Percentiles rank a stretch among this genome's conserved stretches.
These are phyloP conservation scores for Pantala flavescens DNA, from an alignment of 1,140 invertebrate genomes.

Conservation along the genomic window DNA sequence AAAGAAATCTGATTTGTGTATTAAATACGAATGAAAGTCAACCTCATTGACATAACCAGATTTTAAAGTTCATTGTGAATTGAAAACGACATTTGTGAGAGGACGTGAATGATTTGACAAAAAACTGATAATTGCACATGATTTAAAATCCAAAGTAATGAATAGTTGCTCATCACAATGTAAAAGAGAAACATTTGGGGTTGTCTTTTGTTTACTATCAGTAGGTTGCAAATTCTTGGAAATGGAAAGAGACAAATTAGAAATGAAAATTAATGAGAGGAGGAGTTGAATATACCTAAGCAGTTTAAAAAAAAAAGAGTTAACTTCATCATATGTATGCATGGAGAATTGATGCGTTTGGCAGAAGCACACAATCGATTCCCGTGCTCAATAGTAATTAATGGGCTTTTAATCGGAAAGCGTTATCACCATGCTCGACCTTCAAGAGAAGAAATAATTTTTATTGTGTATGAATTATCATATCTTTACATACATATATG, in stretches of 20 bases:
- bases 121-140: neutral
- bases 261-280: neutral
- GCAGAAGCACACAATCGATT: neutral
- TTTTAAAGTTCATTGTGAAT: slow-evolving; percentile 4
- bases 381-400: neutral
- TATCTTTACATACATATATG: neutral
- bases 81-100: neutral
- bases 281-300: slow-evolving; percentile 6
- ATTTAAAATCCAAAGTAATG: neutral
- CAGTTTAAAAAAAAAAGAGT: slow-evolving; percentile 11
- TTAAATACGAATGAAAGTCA: neutral
- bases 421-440: neutral
- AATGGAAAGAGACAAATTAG: neutral
- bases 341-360: neutral
- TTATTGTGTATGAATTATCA: neutral
- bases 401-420: neutral
- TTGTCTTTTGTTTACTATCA: neutral
- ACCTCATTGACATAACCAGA: neutral
- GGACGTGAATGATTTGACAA: neutral
- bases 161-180: slow-evolving; percentile 9
- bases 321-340: neutral
- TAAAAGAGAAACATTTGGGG: neutral
- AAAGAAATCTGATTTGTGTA: slow-evolving; percentile 7
- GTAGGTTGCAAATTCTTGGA: slow-evolving; percentile 5
- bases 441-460: neutral